Evolutionary conservation across 2,113 vertebrate genomes (phyloP), one percentile per base, ranked within the genome.

Genomic region (Crotophaga sulcirostris): DNA sequence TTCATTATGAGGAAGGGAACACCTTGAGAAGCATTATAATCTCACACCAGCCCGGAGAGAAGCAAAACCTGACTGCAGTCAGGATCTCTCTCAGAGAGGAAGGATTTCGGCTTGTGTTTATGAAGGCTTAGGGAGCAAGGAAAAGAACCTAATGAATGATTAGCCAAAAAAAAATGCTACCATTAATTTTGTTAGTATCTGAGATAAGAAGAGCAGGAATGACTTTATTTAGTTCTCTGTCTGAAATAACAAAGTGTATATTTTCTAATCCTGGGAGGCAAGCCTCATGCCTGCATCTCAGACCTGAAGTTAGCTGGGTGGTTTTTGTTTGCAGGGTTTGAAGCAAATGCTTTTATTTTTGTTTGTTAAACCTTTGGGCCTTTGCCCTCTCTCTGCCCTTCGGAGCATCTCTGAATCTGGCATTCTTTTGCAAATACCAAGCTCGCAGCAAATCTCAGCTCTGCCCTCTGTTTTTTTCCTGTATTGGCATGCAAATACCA

Each of bases 21-120:
- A 97, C 94, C 95, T 97, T 96, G 96, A 97, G 94, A 73, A 93
- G 80, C 90, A 95, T 84, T 91, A 96, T 96, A 96, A 96, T 96
- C 95, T 96, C 92, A 89, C 96, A 96, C 92, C 54, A 93, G 90
- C 90, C 90, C 0, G 3, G 93, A 76, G 80, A 95, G 96, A 96
- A 95, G 90, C 90, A 90, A 95, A 97, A 92, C 92, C 84, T 96
- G 96, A 87, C 92, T 96, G 77, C 44, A 84, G 94, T 86, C 3
- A 29, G 75, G 86, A 82, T 84, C 54, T 93, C 93, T 94, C 87
- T 66, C 76, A 68, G 76, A 83, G 54, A 42, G 40, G n/a, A n/a
- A 93, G 90, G 58, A 82, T 94, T 94, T 90, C 1, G 0, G 60
- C 44, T 81, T 73, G 49, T 87, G 66, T 89, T 95, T 94, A 82